phyloP scores from a whole-genome alignment of 1,140 invertebrate genomes.

The Bursaphelenchus mucronatus region DNA sequence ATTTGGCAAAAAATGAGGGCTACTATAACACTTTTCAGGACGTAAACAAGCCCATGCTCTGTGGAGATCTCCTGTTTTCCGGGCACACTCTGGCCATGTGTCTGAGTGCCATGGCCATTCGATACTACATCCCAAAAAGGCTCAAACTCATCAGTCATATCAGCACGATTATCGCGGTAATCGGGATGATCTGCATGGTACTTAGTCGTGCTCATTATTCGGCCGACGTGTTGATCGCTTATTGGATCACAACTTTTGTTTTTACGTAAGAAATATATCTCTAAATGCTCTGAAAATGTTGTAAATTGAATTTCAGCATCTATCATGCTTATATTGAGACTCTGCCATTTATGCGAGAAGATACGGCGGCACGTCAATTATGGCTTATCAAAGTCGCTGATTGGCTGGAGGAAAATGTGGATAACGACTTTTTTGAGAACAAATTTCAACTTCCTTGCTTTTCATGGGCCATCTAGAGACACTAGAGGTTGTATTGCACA shows the following conservation, averaged over 20 bases:
- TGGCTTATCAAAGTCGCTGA: too few species aligned
- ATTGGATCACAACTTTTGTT: constrained; percentile 40
- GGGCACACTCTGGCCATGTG: constrained; percentile 58
- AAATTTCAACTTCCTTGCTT: too few species aligned
- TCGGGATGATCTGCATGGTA: constrained; percentile 38
- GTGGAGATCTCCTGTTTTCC: constrained; percentile 55
- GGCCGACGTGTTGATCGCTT: constrained; percentile 33
- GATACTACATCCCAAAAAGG: constrained; percentile 19
- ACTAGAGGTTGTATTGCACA: too few species aligned
- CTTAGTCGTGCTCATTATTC: constrained; percentile 26
- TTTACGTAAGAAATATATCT: constrained; percentile 28
- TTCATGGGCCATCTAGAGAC: too few species aligned
- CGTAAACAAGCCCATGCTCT: constrained; percentile 50
- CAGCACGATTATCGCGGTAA: background rate
- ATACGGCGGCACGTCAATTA: too few species aligned
- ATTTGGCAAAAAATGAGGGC: background rate
- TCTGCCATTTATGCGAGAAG: too few species aligned
- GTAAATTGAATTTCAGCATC: too few species aligned
- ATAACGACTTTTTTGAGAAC: too few species aligned
- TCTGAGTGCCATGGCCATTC: constrained; percentile 25
- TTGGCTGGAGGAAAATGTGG: too few species aligned
- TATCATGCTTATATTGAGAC: too few species aligned
- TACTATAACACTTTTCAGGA: constrained; percentile 30
- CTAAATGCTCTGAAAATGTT: too few species aligned
- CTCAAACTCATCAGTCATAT: background rate